Conservation (phyloP, 2,113 vertebrate genomes). For the Acanthisitta chloris region DNA sequence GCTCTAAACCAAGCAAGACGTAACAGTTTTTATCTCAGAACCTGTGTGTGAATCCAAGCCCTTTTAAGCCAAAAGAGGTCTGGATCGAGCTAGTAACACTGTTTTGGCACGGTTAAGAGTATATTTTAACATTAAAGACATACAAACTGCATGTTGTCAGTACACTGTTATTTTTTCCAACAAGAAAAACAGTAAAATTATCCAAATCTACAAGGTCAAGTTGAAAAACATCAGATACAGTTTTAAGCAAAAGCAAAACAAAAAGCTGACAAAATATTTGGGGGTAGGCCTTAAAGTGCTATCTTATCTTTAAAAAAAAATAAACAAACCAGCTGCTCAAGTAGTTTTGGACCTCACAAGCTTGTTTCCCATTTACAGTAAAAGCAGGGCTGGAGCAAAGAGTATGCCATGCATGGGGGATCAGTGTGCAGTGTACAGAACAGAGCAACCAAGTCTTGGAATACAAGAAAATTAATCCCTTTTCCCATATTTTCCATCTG, state of each 20-base stretch:
- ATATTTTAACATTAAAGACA: neutral
- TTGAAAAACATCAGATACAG: neutral
- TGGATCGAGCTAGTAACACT: neutral
- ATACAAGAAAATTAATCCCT: neutral
- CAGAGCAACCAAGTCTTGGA: neutral
- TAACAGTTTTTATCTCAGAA: neutral
- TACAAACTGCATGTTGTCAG: neutral
- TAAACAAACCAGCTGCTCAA: neutral
- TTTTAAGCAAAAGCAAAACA: neutral
- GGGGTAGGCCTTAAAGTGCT: neutral
- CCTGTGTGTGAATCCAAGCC: neutral
- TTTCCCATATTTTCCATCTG: neutral
- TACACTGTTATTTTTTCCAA: neutral
- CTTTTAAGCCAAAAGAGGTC: neutral
- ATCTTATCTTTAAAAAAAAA: neutral
- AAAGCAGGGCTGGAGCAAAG: neutral
- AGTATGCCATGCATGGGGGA: neutral
- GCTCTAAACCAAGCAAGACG: neutral
- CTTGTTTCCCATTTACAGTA: neutral
- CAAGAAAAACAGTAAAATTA: neutral
- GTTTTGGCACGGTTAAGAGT: neutral
- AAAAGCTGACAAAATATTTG: neutral
- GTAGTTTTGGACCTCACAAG: neutral
- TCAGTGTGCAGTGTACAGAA: accelerated
- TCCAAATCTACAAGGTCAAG: neutral